A percentile compares a stretch with the other conserved stretches of the same genome.
These are phyloP conservation scores for Cremastinae sp. DNA, from an alignment of 2,888 invertebrate genomes.

Conservation along the genomic window DNA sequence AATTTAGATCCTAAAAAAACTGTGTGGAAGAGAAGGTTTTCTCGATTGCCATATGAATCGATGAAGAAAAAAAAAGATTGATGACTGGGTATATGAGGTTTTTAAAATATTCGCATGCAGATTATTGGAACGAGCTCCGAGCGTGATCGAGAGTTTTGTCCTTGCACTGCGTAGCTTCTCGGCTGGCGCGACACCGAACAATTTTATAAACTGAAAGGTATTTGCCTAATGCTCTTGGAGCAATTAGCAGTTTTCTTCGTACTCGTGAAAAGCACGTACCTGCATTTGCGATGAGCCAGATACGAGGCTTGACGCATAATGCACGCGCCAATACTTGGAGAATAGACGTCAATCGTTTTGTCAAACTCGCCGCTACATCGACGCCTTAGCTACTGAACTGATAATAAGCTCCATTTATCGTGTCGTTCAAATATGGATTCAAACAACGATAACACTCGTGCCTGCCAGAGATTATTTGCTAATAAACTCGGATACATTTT, in stretches of 20 bases:
- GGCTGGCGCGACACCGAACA: conserved; percentile 8
- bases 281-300: conserved; percentile 24
- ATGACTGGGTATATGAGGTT: too few relatives aligned
- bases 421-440: background rate
- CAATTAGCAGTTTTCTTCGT: conserved; percentile 51
- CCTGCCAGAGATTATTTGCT: background rate
- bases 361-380: conserved; percentile 1
- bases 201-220: conserved; percentile 16
- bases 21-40: too few relatives aligned
- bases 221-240: conserved; percentile 48
- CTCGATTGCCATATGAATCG: too few relatives aligned
- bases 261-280: conserved; percentile 4
- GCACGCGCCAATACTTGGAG: too few relatives aligned
- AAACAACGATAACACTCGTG: background rate
- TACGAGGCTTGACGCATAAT: background rate
- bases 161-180: conserved; percentile 15
- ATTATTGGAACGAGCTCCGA: too few relatives aligned
- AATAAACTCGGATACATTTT: background rate
- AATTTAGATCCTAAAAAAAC: too few relatives aligned
- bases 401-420: conserved; percentile 30
- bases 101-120: too few relatives aligned
- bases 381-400: conserved; percentile 9
- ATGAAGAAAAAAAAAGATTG: too few relatives aligned
- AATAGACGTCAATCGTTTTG: background rate
- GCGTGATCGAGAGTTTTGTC: conserved; percentile 29